These are phyloP conservation scores for Falco cherrug DNA, from an alignment of 2,797 vertebrate species.

Conservation along the genomic window DNA sequence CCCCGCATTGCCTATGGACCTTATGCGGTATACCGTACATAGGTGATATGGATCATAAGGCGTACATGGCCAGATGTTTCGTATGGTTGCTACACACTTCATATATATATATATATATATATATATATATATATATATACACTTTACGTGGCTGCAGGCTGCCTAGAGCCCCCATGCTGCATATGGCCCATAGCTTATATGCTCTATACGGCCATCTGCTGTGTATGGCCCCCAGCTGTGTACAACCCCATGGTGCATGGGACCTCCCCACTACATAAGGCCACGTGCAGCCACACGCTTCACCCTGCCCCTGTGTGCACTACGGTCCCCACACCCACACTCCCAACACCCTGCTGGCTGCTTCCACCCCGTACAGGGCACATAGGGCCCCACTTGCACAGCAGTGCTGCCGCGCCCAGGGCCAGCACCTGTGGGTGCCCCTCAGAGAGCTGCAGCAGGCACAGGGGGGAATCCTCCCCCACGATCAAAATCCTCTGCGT, in stretches of 20 bases:
- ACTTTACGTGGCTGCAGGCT: no score
- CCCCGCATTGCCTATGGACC: neutral
- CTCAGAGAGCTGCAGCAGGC: neutral
- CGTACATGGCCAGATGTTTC: neutral
- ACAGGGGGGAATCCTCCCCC: neutral
- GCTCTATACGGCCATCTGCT: neutral
- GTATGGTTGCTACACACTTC: no score
- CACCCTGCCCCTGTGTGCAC: no score
- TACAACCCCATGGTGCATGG: accelerated
- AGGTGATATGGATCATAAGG: neutral
- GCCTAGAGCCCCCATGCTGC: neutral
- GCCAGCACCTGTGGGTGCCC: neutral
- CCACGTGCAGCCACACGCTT: neutral
- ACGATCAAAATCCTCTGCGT: neutral
- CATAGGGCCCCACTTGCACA: neutral
- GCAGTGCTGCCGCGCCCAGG: neutral
- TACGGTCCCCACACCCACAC: no score
- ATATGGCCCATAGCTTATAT: no score
- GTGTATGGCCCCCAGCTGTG: neutral
- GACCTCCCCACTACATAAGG: accelerated
- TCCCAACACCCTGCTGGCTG: neutral
- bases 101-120: no score
- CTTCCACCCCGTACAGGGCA: neutral
- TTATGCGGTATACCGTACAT: no score
- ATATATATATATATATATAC: neutral